Evolutionary conservation across 2,888 invertebrate genomes (phyloP).

Genomic region (Calameuta pallipes): DNA sequence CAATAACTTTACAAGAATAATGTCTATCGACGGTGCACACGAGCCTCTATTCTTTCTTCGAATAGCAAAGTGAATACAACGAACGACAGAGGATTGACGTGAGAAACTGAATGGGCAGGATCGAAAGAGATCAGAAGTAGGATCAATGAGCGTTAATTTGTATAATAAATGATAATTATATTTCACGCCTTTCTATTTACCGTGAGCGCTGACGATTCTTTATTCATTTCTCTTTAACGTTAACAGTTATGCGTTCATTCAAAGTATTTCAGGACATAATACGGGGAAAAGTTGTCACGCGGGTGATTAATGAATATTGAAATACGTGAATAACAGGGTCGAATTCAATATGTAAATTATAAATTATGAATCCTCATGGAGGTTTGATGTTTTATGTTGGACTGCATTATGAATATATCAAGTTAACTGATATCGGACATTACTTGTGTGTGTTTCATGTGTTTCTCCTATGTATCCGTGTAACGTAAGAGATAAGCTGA

Average conservation of each 20-base stretch:
- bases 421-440: background rate
- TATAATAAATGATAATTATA: background rate
- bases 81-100: background rate
- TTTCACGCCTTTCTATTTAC: background rate
- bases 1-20: background rate
- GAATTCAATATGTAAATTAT: background rate
- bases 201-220: background rate
- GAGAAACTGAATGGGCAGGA: background rate
- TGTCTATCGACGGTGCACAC: background rate
- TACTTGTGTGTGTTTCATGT: background rate
- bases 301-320: background rate
- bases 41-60: background rate
- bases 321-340: background rate
- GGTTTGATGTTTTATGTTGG: background rate
- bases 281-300: background rate
- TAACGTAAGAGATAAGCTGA: background rate
- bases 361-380: background rate
- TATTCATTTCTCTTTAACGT: background rate
- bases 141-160: background rate
- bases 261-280: too few species aligned
- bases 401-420: background rate
- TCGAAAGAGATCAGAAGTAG: background rate
- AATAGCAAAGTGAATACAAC: background rate
- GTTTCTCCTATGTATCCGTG: background rate
- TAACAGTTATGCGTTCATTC: too few species aligned